phyloP scores from a whole-genome alignment of 2,888 invertebrate genomes.

The Cephus runcator region DNA sequence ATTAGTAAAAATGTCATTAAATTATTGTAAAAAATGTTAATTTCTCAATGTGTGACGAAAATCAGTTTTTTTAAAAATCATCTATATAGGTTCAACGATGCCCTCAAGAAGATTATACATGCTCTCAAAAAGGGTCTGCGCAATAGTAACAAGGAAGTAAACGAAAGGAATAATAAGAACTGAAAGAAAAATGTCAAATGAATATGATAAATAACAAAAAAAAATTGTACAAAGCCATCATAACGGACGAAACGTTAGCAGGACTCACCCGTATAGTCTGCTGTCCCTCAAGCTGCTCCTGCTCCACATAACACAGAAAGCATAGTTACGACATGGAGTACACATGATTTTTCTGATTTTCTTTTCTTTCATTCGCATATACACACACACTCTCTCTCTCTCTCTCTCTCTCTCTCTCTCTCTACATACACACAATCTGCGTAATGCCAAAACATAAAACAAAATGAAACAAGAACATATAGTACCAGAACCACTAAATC shows the following conservation, averaged over 20 bases:
- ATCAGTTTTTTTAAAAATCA: no score
- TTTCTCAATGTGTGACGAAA: no score
- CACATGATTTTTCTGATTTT: not conserved
- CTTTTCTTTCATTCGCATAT: slow-evolving; percentile 16
- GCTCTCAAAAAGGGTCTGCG: slow-evolving; percentile 13
- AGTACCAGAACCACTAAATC: slow-evolving; percentile 44
- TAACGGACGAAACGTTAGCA: slow-evolving; percentile 37
- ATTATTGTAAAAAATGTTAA: no score
- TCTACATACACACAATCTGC: slow-evolving; percentile 25
- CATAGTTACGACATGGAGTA: slow-evolving; percentile 44
- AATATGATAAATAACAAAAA: slow-evolving; percentile 7
- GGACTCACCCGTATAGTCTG: slow-evolving; percentile 85
- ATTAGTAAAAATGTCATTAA: no score
- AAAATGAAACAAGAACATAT: slow-evolving; percentile 20
- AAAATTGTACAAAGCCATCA: slow-evolving; percentile 50
- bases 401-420: slow-evolving; percentile 8
- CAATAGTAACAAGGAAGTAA: not conserved
- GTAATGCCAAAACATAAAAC: slow-evolving; percentile 22
- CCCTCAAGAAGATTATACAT: slow-evolving; percentile 16
- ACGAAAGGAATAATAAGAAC: not conserved
- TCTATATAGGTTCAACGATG: slow-evolving; percentile 3
- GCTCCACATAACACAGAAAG: slow-evolving; percentile 62
- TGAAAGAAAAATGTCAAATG: slow-evolving; percentile 1
- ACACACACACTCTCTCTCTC: slow-evolving; percentile 6
- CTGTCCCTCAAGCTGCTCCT: slow-evolving; percentile 92